Evolutionary conservation across 2,888 invertebrate genomes (phyloP), one percentile per base, ranked within the genome.

Genomic region (Gisinianus flammeolus): DNA sequence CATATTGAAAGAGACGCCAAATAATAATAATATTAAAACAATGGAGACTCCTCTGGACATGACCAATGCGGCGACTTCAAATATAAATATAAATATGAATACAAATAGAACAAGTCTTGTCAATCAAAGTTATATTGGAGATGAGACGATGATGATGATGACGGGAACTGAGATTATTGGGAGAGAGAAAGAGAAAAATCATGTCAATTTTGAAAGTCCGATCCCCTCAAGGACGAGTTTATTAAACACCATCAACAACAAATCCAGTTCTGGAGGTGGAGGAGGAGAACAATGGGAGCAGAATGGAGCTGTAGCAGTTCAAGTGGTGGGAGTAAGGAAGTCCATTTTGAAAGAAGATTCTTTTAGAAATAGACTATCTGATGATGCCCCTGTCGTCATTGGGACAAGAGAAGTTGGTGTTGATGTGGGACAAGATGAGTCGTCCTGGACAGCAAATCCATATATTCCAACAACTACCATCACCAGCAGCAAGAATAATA

Each of bases 1-100:
- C 10, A 77, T 77, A 3, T 31, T 77, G 10, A 73, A 73, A 24
- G 4, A 35, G 24, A 26, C 3, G 12, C 2, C 30, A n/a, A 26
- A 12, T 6, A 0, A 28, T 22, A 44, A 52, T 16, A 52, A 44
- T 22, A 70, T 8, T 26, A 70, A 52, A 8, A 22, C 24, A 44
- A 70, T 16, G 44, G 12, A 28, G 52, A 70, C 12, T 35, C 35
- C 35, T 8, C 35, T 35, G 12, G 12, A 35, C 12, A 5, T 35
- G 35, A 35, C 5, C 12, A 5, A 5, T 12, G 6, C 8, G 19
- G 1, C 19, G 12, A 16, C 44, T 44, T 44, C 16, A 19, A 16
- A 16, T 16, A 44, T 44, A 12, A 44, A 44, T 16, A 6, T 44
- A 16, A 44, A 12, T 16, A 16, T 2, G 8, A 19, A 1, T 16